Percentiles rank a stretch among this genome's conserved stretches.
Conservation (phyloP, 2,888 invertebrate genomes). For the Trachelus iudaicus region DNA sequence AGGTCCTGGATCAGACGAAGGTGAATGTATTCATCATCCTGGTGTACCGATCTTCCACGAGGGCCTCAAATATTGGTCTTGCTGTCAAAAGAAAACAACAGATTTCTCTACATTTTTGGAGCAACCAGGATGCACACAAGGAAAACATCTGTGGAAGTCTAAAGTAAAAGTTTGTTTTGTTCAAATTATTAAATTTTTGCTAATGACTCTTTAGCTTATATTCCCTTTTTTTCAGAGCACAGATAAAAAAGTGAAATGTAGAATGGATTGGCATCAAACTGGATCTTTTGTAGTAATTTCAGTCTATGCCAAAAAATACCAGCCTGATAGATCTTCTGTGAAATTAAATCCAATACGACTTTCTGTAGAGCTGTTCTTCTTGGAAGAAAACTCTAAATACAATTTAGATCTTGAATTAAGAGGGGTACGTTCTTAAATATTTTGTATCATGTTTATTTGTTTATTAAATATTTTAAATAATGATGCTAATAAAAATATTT, state of each 20-base stretch:
- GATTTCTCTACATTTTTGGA: slow-evolving; percentile 94
- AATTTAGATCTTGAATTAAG: slow-evolving; percentile 81
- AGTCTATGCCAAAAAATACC: slow-evolving; percentile 91
- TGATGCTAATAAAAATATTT: slow-evolving; percentile 16
- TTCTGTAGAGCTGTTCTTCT: slow-evolving; percentile 80
- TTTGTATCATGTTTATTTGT: not conserved
- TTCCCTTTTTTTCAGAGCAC: slow-evolving; percentile 65
- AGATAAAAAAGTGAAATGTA: slow-evolving; percentile 74
- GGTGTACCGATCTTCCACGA: slow-evolving; percentile 96
- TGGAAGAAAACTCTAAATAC: slow-evolving; percentile 80
- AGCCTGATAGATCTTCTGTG: slow-evolving; percentile 79
- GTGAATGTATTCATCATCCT: slow-evolving; percentile 83
- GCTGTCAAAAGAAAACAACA: slow-evolving; percentile 89
- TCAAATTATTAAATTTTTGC: not conserved
- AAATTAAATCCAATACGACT: slow-evolving; percentile 87
- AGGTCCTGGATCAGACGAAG: slow-evolving; percentile 72
- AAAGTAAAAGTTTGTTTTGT: slow-evolving; percentile 67
- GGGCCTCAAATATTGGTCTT: slow-evolving; percentile 97
- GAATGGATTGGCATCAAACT: slow-evolving; percentile 97
- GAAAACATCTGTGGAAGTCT: slow-evolving; percentile 87
- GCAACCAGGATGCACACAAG: slow-evolving; percentile 89
- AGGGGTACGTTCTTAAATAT: slow-evolving; percentile 74
- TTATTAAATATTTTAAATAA: slow-evolving; percentile 7
- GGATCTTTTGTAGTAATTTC: slow-evolving; percentile 84
- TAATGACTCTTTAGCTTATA: not conserved